A percentile compares a stretch with the other conserved stretches of the same genome.
phyloP scores from a whole-genome alignment of 2,797 vertebrate genomes.

The Gymnoscopelus braueri region DNA sequence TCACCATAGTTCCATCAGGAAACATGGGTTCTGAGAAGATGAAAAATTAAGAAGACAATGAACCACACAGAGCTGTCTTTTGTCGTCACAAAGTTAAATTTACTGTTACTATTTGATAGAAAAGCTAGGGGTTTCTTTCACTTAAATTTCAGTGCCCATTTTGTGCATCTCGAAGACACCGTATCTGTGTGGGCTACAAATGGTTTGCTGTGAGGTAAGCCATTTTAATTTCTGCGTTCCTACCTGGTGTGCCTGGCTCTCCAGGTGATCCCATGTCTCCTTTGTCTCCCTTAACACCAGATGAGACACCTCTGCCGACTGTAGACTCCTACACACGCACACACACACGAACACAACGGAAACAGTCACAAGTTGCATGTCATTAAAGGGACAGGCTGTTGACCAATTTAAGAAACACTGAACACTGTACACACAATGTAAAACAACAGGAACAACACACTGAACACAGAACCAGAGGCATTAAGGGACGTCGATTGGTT shows the following conservation, averaged over 20 bases:
- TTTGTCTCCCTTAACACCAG: slow-evolving; percentile 87
- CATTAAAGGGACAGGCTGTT: too few relatives aligned
- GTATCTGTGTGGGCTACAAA: neutral
- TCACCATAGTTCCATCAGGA: slow-evolving; percentile 41
- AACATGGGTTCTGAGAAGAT: slow-evolving; percentile 25
- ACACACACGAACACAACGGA: slow-evolving; percentile 4
- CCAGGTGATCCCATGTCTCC: slow-evolving; percentile 87
- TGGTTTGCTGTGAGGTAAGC: neutral
- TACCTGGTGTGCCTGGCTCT: slow-evolving; percentile 86
- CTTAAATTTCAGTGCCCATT: too few relatives aligned
- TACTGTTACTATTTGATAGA: neutral
- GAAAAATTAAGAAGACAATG: neutral
- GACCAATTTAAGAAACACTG: neutral
- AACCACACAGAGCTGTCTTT: too few relatives aligned
- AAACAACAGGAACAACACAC: neutral
- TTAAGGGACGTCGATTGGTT: slow-evolving; percentile 7
- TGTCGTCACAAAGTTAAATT: neutral
- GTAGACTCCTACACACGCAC: slow-evolving; percentile 55
- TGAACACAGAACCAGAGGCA: too few relatives aligned
- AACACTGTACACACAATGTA: neutral
- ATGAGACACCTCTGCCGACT: slow-evolving; percentile 47
- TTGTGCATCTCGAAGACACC: too few relatives aligned
- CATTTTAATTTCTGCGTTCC: neutral
- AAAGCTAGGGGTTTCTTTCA: too few relatives aligned
- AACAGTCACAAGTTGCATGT: neutral